Conservation (phyloP, 2,797 vertebrate genomes). For the Adelosebastes latens region DNA sequence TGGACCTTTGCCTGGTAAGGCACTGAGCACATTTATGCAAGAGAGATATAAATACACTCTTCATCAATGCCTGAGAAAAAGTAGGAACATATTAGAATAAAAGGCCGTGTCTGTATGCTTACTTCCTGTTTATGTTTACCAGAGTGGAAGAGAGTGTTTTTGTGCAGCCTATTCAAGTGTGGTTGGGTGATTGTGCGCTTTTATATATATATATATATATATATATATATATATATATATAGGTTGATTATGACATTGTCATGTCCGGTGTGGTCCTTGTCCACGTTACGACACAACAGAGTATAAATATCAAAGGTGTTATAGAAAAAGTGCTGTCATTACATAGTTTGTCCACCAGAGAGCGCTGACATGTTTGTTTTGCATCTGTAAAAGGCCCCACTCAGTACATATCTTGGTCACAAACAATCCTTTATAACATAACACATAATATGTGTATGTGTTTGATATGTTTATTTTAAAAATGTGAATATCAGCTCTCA, state of each 20-base stretch:
- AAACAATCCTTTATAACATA: not conserved
- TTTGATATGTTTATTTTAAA: not conserved
- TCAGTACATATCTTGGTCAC: not conserved
- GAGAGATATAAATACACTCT: constrained; percentile 30
- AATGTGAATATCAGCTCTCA: not conserved
- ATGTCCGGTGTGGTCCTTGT: not conserved
- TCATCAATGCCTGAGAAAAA: constrained; percentile 73
- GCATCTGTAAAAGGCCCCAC: not conserved
- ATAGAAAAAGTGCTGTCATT: not conserved
- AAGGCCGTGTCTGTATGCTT: constrained; percentile 54
- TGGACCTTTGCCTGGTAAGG: not conserved
- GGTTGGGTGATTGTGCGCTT: constrained; percentile 69
- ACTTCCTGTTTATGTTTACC: constrained; percentile 22
- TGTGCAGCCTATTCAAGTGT: constrained; percentile 59
- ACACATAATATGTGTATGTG: too few relatives aligned
- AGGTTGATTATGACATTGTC: not conserved
- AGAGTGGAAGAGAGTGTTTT: constrained; percentile 28
- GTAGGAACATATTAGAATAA: constrained; percentile 50
- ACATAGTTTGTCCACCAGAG: constrained; percentile 29
- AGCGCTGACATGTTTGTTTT: not conserved
- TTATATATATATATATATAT: constrained; percentile 7
- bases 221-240: constrained; percentile 51
- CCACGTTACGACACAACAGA: not conserved
- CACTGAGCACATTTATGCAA: not conserved
- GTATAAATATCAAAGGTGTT: not conserved